Percentiles rank a stretch among this genome's conserved stretches.
These are phyloP conservation scores for Helicolenus hilgendorfi DNA, from an alignment of 2,797 vertebrate species.

Conservation along the genomic window DNA sequence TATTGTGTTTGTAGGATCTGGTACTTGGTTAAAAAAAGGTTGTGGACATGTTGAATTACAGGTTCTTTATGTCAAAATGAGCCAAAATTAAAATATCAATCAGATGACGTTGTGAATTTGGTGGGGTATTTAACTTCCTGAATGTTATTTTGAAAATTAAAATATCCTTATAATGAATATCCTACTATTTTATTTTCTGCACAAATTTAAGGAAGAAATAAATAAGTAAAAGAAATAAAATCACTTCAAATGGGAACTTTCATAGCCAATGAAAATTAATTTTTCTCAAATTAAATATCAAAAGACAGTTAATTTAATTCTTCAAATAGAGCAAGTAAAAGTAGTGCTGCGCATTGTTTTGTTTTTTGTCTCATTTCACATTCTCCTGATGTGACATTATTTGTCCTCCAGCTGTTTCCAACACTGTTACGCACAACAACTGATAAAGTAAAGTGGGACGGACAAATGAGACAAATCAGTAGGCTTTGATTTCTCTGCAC, in stretches of 20 bases:
- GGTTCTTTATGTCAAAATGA: not conserved
- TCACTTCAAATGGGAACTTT: not conserved
- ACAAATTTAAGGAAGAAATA: not conserved
- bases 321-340: not conserved
- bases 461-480: not conserved
- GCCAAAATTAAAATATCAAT: not conserved
- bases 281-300: not conserved
- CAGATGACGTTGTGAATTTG: not conserved
- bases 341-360: rapidly evolving
- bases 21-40: not conserved
- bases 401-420: not conserved
- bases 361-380: not conserved
- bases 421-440: not conserved
- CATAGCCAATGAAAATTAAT: not conserved
- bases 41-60: not conserved
- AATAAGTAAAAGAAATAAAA: not conserved
- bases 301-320: not conserved
- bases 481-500: not conserved
- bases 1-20: not conserved
- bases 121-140: not conserved
- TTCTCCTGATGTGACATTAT: not conserved
- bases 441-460: not conserved
- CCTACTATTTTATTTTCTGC: not conserved
- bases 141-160: not conserved
- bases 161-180: not conserved